phyloP scores from a whole-genome alignment of 2,888 invertebrate genomes.

The Chromoteleia sp. region DNA sequence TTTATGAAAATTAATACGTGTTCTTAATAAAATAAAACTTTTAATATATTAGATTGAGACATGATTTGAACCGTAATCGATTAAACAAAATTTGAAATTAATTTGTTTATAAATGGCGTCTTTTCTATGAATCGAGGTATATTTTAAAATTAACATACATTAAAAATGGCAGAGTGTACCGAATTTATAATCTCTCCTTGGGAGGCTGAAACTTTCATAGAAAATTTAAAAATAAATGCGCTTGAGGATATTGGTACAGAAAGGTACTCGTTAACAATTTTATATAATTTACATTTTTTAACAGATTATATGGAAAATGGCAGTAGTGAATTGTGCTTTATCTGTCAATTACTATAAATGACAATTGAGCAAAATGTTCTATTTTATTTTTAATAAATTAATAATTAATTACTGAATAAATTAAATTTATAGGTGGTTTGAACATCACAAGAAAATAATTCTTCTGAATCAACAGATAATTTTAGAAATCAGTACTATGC shows the following conservation, averaged over 20 bases:
- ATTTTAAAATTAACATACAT: not conserved
- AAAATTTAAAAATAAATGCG: slow-evolving; percentile 88
- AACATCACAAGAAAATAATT: slow-evolving; percentile 92
- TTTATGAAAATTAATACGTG: no score
- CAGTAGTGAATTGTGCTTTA: slow-evolving; percentile 14
- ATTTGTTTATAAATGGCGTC: slow-evolving; percentile 70
- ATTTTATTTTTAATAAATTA: not conserved
- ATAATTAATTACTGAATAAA: slow-evolving; percentile 1
- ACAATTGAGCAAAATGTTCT: slow-evolving; percentile 8
- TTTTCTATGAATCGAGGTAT: not conserved
- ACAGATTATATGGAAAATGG: no score
- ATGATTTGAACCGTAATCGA: slow-evolving; percentile 3
- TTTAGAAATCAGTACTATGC: slow-evolving; percentile 90
- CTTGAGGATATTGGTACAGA: slow-evolving; percentile 89
- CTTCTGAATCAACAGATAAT: slow-evolving; percentile 95
- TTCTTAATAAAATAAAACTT: no score
- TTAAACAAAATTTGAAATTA: slow-evolving; percentile 7
- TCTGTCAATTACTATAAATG: no score
- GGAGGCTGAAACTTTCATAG: slow-evolving; percentile 91
- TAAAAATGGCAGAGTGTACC: slow-evolving; percentile 28
- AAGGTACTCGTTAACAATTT: no score
- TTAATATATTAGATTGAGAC: no score
- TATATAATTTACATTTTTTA: no score
- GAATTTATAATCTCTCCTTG: slow-evolving; percentile 87
- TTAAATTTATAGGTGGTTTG: slow-evolving; percentile 88